A percentile compares a stretch with the other conserved stretches of the same genome.
Evolutionary conservation across 2,113 vertebrate species (phyloP).

Genomic region (Lamprologus lemairii): DNA sequence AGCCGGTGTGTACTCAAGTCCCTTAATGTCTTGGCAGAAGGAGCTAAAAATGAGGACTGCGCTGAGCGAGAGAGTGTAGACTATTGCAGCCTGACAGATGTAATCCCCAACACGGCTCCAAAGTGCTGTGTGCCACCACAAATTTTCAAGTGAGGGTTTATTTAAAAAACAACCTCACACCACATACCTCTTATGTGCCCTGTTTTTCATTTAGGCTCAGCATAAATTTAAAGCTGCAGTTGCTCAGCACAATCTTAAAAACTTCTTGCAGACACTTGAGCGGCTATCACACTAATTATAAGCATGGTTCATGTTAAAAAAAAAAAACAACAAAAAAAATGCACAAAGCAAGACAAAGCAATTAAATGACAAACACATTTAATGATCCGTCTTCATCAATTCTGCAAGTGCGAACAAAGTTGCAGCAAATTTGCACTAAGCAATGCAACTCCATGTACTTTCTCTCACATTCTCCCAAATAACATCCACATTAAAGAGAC

Average conservation of each 20-base stretch:
- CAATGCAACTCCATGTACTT: background rate
- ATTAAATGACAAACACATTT: background rate
- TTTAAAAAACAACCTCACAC: conserved; percentile 61
- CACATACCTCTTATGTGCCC: conserved; percentile 48
- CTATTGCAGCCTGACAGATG: conserved; percentile 49
- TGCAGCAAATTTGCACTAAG: background rate
- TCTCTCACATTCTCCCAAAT: background rate
- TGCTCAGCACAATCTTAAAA: background rate
- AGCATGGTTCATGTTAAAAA: background rate
- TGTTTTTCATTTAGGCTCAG: conserved; percentile 35
- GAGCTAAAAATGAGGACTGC: background rate
- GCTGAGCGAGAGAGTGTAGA: background rate
- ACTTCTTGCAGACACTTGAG: background rate
- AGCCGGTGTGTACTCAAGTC: conserved; percentile 10
- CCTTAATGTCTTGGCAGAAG: conserved; percentile 24
- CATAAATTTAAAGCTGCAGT: conserved; percentile 26
- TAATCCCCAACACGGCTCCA: conserved; percentile 56
- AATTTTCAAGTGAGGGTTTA: conserved; percentile 41
- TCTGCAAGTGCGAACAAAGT: background rate
- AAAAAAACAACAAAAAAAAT: background rate
- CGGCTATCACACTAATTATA: background rate
- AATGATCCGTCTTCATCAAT: conserved; percentile 1
- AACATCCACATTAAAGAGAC: background rate
- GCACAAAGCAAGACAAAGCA: background rate
- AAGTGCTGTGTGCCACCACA: conserved; percentile 54